phyloP scores from a whole-genome alignment of 2,888 invertebrate species.

The Orgyia antiqua region DNA sequence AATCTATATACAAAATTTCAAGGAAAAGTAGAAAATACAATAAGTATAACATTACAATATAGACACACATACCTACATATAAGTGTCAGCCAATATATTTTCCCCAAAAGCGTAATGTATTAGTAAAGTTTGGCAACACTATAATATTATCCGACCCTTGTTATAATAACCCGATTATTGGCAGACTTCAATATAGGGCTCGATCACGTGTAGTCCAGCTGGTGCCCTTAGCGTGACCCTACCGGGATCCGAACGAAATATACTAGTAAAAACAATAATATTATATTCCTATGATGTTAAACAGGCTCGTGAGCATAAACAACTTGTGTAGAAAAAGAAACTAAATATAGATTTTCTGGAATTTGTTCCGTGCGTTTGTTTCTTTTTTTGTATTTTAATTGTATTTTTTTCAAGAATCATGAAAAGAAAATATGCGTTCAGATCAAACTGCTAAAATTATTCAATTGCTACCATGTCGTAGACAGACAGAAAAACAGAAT shows the following conservation, averaged over 20 bases:
- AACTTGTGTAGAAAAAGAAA: background rate
- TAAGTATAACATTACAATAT: no score
- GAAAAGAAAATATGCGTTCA: no score
- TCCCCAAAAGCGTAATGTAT: slow-evolving; percentile 18
- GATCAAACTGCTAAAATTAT: no score
- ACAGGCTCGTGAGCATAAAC: no score
- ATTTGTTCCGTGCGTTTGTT: background rate
- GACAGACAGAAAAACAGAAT: no score
- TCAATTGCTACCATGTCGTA: no score
- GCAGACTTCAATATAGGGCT: slow-evolving; percentile 29
- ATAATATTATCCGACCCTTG: slow-evolving; percentile 26
- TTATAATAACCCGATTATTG: slow-evolving; percentile 21
- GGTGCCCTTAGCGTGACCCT: slow-evolving; percentile 34
- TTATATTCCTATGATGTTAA: no score
- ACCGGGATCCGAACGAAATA: slow-evolving; percentile 10
- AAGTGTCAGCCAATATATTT: no score
- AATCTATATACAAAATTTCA: no score
- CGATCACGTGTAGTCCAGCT: slow-evolving; percentile 39
- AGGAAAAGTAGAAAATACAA: no score
- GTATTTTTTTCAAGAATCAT: background rate
- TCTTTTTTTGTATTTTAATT: background rate
- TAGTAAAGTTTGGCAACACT: slow-evolving; percentile 20
- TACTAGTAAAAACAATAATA: background rate
- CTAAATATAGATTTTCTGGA: background rate
- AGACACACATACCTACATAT: no score